Conservation (phyloP, 2,888 invertebrate genomes). For the Thereva unica region DNA sequence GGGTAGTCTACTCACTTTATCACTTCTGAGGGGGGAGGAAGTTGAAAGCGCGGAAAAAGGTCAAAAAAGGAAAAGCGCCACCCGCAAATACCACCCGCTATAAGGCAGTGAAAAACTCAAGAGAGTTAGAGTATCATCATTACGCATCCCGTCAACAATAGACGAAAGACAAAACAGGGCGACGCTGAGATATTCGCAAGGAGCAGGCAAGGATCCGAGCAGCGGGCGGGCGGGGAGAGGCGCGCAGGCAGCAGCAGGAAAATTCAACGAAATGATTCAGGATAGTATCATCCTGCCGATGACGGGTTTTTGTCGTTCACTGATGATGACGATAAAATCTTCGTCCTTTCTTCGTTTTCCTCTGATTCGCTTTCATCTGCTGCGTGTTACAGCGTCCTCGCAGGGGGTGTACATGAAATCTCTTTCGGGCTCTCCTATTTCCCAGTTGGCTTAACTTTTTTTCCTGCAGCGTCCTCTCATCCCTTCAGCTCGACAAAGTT, state of each 20-base stretch:
- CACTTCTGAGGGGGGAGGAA: slow-evolving; percentile 4
- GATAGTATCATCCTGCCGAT: slow-evolving; percentile 27
- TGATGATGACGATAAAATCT: slow-evolving; percentile 35
- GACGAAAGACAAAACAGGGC: slow-evolving; percentile 27
- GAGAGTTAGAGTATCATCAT: slow-evolving; percentile 26
- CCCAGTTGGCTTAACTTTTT: slow-evolving; percentile 28
- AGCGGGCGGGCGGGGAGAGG: background rate
- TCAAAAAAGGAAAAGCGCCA: slow-evolving; percentile 1
- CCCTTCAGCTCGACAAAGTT: background rate
- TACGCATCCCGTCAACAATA: slow-evolving; percentile 36
- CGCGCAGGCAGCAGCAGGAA: background rate
- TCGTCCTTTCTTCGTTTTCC: slow-evolving; percentile 1
- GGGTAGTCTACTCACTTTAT: slow-evolving; percentile 21
- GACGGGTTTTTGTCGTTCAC: slow-evolving; percentile 33
- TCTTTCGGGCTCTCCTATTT: slow-evolving; percentile 28
- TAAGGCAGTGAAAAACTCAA: slow-evolving; percentile 11
- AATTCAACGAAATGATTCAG: slow-evolving; percentile 24
- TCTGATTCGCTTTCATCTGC: slow-evolving; percentile 8
- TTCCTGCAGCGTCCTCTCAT: background rate
- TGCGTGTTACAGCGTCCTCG: slow-evolving; percentile 12
- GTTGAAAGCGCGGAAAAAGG: slow-evolving; percentile 14
- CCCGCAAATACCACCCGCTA: background rate
- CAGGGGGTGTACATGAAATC: slow-evolving; percentile 21
- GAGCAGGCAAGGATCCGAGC: background rate
- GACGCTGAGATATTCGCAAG: slow-evolving; percentile 2